Conservation (phyloP, 2,113 vertebrate genomes). For the Muntiacus reevesi region DNA sequence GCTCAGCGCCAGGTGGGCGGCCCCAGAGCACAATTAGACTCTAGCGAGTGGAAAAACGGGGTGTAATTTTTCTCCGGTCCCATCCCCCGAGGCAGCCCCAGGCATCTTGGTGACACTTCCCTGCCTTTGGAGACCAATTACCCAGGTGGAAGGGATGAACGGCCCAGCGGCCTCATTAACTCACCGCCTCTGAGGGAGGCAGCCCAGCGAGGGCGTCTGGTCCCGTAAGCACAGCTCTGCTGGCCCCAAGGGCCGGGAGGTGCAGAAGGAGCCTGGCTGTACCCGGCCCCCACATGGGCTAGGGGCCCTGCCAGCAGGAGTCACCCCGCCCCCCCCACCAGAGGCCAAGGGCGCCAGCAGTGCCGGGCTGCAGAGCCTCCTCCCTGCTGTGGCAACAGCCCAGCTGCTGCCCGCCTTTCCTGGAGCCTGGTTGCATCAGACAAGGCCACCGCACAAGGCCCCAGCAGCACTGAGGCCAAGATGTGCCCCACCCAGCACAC, state of each 20-base stretch:
- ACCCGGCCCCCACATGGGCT: neutral
- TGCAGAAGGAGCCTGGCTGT: neutral
- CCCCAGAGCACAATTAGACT: slow-evolving; percentile 26
- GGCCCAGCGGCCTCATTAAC: slow-evolving; percentile 40
- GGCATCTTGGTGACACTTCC: neutral
- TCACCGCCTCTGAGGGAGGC: neutral
- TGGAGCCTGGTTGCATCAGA: slow-evolving; percentile 44
- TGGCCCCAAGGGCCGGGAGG: neutral
- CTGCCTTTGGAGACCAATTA: slow-evolving; percentile 65
- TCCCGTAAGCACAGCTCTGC: neutral
- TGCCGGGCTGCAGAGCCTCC: neutral
- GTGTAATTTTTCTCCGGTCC: neutral
- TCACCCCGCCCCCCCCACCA: neutral
- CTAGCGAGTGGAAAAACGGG: neutral
- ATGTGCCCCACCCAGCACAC: neutral
- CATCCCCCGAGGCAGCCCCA: neutral
- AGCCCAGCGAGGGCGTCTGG: neutral
- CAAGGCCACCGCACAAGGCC: neutral
- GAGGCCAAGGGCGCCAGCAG: fast-evolving
- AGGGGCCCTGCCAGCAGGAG: neutral
- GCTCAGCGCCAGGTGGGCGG: neutral
- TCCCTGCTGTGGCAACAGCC: neutral
- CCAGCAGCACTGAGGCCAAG: neutral
- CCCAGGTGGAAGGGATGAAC: neutral
- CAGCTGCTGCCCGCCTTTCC: neutral